Evolutionary conservation across 2,797 vertebrate genomes (phyloP), one percentile per base, ranked within the genome.

Genomic region (Macroramphosus scolopax): DNA sequence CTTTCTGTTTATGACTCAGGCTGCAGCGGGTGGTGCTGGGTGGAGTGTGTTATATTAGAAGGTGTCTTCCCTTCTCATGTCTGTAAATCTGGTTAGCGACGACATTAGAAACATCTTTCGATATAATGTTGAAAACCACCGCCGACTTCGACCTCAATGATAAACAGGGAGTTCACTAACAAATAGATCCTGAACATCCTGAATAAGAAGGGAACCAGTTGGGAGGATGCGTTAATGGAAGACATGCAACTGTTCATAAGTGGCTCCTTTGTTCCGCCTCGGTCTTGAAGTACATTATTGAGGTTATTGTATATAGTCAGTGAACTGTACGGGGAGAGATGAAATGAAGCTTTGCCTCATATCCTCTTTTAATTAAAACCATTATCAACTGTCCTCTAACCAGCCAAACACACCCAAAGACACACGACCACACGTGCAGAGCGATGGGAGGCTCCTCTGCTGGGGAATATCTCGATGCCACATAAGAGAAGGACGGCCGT

Each of bases 331-430:
- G 28, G 68, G 62, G 46, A 43, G 49, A 74, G 64, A 74, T 77
- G 68, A 74, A 62, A 77, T 46, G 68, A 69, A 42, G 67, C 33
- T 76, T 63, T 78, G 72, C 82, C 77, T 82, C 77, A 75, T 74
- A 77, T 75, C 82, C 67, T 68, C 56, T 68, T 77, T 80, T 82
- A 84, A 86, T 86, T 83, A 77, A 80, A 75, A 66, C 75, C 57
- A 81, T 76, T 73, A 78, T 72, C 80, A 63, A 45, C 40, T 42
- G 36, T 57, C 60, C 64, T 59, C 61, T 53, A 57, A 64, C 37
- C 49, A 60, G 46, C 32, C 51, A 36, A 56, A 63, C 61, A 53
- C 41, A 60, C 32, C 22, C 30, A 28, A 45, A 67, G 18, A 68
- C 45, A 15, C 8, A 5, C 16, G 14, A 20, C 3, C 22, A 26